These are phyloP conservation scores for Nesoenas mayeri DNA, from an alignment of 2,113 vertebrate species.

Conservation along the genomic window DNA sequence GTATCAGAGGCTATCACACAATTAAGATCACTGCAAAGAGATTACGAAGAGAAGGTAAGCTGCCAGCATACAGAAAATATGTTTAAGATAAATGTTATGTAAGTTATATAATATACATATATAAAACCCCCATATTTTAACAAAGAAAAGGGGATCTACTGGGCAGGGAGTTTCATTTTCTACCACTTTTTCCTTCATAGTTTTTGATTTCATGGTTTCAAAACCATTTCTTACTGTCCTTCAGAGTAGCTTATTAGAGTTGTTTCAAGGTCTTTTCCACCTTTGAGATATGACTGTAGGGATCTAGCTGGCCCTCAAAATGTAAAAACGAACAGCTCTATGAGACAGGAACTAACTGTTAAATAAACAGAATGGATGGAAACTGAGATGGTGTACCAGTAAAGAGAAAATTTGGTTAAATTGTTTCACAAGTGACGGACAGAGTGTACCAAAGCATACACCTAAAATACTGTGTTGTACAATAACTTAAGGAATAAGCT, in stretches of 20 bases:
- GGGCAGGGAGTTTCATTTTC: background rate
- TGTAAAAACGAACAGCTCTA: background rate
- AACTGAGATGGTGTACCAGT: background rate
- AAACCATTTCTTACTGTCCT: background rate
- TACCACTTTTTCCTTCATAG: background rate
- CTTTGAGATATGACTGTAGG: background rate
- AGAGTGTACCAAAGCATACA: background rate
- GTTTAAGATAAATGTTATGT: too few relatives aligned
- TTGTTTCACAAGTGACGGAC: background rate
- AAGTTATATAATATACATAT: background rate
- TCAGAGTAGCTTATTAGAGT: rapidly evolving
- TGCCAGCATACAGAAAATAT: background rate
- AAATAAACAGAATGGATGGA: background rate
- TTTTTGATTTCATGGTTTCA: background rate
- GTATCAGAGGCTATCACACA: background rate
- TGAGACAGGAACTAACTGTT: background rate
- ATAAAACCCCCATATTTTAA: background rate
- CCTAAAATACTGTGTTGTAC: background rate
- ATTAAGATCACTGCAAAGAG: background rate
- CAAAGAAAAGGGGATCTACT: background rate
- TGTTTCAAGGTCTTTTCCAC: background rate
- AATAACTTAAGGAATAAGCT: background rate
- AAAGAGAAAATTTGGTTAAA: background rate
- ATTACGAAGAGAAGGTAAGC: background rate
- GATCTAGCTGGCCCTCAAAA: background rate